These are phyloP conservation scores for Distichodus sexfasciatus DNA, from an alignment of 2,797 vertebrate species.

Conservation along the genomic window DNA sequence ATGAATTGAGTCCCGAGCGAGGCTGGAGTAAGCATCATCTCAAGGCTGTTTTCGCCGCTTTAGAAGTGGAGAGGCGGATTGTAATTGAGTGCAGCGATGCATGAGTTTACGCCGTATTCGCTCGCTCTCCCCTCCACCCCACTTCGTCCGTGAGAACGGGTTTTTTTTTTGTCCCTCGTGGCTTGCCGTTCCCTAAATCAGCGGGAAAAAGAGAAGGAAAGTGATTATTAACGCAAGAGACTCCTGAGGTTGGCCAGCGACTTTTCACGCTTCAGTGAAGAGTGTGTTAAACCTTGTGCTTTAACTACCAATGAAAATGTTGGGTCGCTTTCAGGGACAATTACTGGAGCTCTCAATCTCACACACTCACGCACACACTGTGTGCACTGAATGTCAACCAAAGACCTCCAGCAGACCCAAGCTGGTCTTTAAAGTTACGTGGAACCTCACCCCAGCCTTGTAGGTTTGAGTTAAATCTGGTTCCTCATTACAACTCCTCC, in stretches of 20 bases:
- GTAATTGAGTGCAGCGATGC: constrained; percentile 74
- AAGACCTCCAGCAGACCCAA: constrained; percentile 30
- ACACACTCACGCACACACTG: too few species aligned
- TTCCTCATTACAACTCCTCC: too few species aligned
- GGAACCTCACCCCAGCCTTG: too few species aligned
- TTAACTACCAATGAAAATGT: constrained; percentile 61
- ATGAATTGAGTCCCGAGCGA: constrained; percentile 57
- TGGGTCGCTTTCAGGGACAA: constrained; percentile 64
- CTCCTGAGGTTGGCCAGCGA: constrained; percentile 60
- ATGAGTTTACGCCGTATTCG: constrained; percentile 70
- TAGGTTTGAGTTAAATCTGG: too few species aligned
- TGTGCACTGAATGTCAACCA: constrained; percentile 54
- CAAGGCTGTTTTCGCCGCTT: constrained; percentile 58
- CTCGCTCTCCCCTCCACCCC: constrained; percentile 52
- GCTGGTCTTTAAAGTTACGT: constrained; percentile 44
- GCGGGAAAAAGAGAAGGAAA: constrained; percentile 62
- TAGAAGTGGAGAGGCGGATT: constrained; percentile 64
- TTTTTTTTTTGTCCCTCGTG: constrained; percentile 59
- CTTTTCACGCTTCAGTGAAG: constrained; percentile 68
- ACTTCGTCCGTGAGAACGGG: too few species aligned
- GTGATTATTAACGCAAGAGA: constrained; percentile 70
- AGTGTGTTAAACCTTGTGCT: constrained; percentile 41
- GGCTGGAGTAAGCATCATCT: constrained; percentile 66
- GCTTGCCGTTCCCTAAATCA: constrained; percentile 60
- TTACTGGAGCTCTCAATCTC: constrained; percentile 71